Conservation (phyloP, 2,888 invertebrate species). For the Dryomyza anilis region DNA sequence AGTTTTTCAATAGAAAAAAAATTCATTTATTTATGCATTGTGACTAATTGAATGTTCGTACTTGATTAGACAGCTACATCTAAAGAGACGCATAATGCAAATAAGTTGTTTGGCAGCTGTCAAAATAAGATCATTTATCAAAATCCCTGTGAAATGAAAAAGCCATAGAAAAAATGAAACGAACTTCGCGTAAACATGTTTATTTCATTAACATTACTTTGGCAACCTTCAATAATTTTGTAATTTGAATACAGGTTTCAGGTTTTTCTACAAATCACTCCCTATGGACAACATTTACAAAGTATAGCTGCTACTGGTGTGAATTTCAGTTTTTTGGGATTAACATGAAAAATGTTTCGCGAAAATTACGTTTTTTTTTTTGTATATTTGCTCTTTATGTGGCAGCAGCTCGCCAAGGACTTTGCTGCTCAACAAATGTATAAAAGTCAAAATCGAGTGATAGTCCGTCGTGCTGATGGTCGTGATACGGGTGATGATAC, state of each 20-base stretch:
- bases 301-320: background rate
- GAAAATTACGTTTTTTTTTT: slow-evolving; percentile 12
- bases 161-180: background rate
- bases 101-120: too few relatives aligned
- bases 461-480: too few relatives aligned
- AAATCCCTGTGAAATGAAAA: background rate
- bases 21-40: too few relatives aligned
- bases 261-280: background rate
- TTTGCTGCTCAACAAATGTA: too few relatives aligned
- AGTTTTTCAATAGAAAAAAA: too few relatives aligned
- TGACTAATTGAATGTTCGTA: slow-evolving; percentile 19
- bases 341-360: slow-evolving; percentile 19
- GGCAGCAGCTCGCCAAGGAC: too few relatives aligned
- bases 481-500: too few relatives aligned
- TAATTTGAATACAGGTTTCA: background rate
- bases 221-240: slow-evolving; percentile 13
- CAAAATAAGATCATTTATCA: slow-evolving; percentile 17
- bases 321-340: background rate
- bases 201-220: slow-evolving; percentile 42
- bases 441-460: too few relatives aligned
- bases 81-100: too few relatives aligned
- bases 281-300: background rate
- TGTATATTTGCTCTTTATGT: background rate
- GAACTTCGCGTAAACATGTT: slow-evolving; percentile 37
- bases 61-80: too few relatives aligned